phyloP scores from a whole-genome alignment of 2,797 vertebrate genomes.

The Taeniopygia guttata region DNA sequence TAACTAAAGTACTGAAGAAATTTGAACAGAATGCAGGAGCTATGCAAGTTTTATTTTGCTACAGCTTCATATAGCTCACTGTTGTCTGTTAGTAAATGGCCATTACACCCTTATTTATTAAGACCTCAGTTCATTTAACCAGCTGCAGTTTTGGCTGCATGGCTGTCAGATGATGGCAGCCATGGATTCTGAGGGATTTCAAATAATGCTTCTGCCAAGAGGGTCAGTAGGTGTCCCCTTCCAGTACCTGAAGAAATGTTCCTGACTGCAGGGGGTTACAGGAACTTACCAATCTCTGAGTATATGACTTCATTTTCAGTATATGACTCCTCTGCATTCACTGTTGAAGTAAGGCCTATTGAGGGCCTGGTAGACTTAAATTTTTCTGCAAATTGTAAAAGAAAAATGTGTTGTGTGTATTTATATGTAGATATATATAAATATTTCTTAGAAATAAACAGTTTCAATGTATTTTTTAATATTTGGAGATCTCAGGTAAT shows the following conservation, averaged over 20 bases:
- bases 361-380: not conserved
- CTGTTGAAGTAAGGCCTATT: not conserved
- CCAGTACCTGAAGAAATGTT: not conserved
- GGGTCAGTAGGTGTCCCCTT: not conserved
- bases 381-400: conserved; percentile 40
- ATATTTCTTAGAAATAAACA: not conserved
- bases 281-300: conserved; percentile 42
- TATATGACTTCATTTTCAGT: not conserved
- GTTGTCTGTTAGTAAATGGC: not conserved
- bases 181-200: not conserved
- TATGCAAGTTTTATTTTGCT: not conserved
- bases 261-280: not conserved
- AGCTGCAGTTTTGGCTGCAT: not conserved
- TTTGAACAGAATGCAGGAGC: not conserved
- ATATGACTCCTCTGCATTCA: not conserved
- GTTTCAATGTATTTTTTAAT: not conserved
- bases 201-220: not conserved
- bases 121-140: not conserved
- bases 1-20: not conserved
- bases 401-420: not conserved
- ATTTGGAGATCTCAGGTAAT: not conserved
- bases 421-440: too few relatives aligned
- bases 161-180: not conserved
- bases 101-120: not conserved
- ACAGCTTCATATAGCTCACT: not conserved